Evolutionary conservation across 2,113 vertebrate genomes (phyloP).

Genomic region (Nematolebias whitei): DNA sequence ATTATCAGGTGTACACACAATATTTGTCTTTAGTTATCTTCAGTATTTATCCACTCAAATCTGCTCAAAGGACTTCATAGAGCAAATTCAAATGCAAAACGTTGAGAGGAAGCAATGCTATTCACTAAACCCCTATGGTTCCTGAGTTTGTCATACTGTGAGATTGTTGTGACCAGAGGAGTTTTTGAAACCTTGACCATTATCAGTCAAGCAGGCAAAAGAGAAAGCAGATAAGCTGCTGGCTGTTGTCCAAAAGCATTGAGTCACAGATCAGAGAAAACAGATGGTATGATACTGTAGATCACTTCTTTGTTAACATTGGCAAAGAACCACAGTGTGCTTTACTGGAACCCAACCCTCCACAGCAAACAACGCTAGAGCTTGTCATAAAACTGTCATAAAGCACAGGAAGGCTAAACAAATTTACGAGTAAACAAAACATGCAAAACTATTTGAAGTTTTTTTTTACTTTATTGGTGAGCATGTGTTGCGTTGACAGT

Average conservation of each 20-base stretch:
- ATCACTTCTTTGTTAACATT: constrained; percentile 76
- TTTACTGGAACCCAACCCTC: constrained; percentile 48
- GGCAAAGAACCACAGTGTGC: constrained; percentile 61
- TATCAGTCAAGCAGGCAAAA: constrained; percentile 20
- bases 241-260: constrained; percentile 54
- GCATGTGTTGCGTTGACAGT: constrained; percentile 5
- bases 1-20: too few relatives aligned
- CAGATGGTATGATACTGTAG: constrained; percentile 66
- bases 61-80: too few relatives aligned
- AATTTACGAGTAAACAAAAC: constrained; percentile 44
- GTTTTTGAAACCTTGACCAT: constrained; percentile 15
- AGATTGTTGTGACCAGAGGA: constrained; percentile 9
- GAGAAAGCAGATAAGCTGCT: constrained; percentile 53
- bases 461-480: not conserved
- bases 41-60: too few relatives aligned
- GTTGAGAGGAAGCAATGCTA: not conserved
- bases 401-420: constrained; percentile 49
- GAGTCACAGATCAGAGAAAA: constrained; percentile 67
- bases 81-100: too few relatives aligned
- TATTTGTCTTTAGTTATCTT: too few relatives aligned
- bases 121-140: not conserved
- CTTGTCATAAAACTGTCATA: constrained; percentile 45
- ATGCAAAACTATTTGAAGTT: constrained; percentile 15
- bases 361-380: constrained; percentile 31
- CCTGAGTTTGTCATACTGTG: constrained; percentile 8